phyloP scores from a whole-genome alignment of 2,113 vertebrate species.

The Salvelinus sp. region DNA sequence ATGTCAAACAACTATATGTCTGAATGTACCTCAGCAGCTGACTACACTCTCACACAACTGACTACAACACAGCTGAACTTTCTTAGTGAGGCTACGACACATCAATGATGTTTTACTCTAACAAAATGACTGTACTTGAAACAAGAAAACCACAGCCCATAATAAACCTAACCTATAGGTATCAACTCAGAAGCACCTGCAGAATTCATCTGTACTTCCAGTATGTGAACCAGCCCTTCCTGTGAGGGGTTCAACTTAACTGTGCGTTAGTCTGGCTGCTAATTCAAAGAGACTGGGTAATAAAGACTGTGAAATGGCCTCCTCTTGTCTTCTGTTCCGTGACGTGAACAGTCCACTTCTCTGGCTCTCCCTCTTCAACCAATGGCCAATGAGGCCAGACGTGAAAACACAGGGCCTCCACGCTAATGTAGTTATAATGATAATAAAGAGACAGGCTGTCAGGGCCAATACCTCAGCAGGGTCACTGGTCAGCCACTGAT shows the following conservation, averaged over 20 bases:
- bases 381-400: constrained; percentile 1
- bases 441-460: constrained; percentile 25
- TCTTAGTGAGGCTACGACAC: too few relatives aligned
- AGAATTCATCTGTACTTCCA: too few relatives aligned
- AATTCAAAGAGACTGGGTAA: background rate
- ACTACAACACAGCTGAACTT: too few relatives aligned
- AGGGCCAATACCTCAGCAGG: constrained; percentile 19
- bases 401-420: constrained; percentile 13
- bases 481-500: constrained; percentile 36
- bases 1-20: too few relatives aligned
- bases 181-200: too few relatives aligned
- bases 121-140: too few relatives aligned
- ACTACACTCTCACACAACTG: too few relatives aligned
- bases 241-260: background rate
- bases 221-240: background rate
- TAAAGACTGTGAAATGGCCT: background rate
- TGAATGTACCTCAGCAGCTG: too few relatives aligned
- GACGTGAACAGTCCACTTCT: background rate
- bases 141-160: too few relatives aligned
- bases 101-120: too few relatives aligned
- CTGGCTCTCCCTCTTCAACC: background rate
- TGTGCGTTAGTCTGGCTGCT: background rate
- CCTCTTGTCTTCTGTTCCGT: background rate
- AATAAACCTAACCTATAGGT: too few relatives aligned
- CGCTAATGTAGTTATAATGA: constrained; percentile 21